phyloP scores from a whole-genome alignment of 2,797 vertebrate genomes.

The Lycodopsis pacificus region DNA sequence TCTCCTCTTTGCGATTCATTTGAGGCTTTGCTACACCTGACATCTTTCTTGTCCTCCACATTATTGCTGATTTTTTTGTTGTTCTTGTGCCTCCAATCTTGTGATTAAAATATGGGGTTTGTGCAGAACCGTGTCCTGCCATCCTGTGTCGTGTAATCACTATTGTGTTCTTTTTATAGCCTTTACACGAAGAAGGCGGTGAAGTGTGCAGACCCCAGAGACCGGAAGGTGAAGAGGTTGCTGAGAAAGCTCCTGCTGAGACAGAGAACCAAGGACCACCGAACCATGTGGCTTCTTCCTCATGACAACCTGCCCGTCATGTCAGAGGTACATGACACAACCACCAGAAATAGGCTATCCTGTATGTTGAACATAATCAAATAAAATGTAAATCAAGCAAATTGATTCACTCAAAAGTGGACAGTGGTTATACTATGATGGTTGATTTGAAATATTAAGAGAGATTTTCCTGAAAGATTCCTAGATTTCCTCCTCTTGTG shows the following conservation, averaged over 20 bases:
- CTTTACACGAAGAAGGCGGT: conserved; percentile 88
- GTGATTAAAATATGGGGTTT: background rate
- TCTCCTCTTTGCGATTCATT: conserved; percentile 1
- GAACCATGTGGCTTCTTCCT: conserved; percentile 81
- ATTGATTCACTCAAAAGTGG: background rate
- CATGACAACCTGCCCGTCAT: conserved; percentile 85
- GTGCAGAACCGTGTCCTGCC: background rate
- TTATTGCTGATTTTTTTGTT: conserved; percentile 2
- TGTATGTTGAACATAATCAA: background rate
- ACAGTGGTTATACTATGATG: background rate
- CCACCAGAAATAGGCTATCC: background rate
- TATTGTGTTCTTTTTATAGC: conserved; percentile 63
- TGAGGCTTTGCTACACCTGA: conserved; percentile 1
- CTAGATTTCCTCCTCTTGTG: conserved; percentile 10
- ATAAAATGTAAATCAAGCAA: background rate
- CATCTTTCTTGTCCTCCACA: conserved; percentile 12
- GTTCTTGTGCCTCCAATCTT: background rate
- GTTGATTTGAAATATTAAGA: background rate
- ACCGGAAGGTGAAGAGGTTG: conserved; percentile 86
- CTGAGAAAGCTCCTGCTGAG: conserved; percentile 84
- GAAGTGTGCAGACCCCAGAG: conserved; percentile 87
- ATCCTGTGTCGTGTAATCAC: conserved; percentile 22
- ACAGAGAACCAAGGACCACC: conserved; percentile 75
- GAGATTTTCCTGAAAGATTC: background rate
- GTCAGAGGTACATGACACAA: conserved; percentile 75